These are phyloP conservation scores for Stegophylla sp. DNA, from an alignment of 2,888 invertebrate genomes.

Conservation along the genomic window DNA sequence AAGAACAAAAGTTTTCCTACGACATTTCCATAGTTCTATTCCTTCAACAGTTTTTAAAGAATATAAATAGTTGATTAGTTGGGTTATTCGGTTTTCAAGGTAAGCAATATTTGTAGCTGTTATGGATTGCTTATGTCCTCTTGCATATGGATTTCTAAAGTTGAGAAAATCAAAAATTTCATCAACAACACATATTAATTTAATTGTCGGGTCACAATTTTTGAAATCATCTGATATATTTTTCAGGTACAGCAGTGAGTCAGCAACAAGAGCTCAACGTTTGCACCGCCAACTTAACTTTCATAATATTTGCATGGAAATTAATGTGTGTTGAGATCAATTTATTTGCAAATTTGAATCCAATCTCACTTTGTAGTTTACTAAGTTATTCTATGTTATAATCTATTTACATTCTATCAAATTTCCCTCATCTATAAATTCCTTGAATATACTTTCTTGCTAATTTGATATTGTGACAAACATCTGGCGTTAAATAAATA, in stretches of 20 bases:
- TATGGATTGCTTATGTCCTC: too few relatives aligned
- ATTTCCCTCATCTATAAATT: not conserved
- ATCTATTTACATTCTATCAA: conserved; percentile 8
- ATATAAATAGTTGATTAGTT: too few relatives aligned
- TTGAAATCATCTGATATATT: not conserved
- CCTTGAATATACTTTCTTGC: conserved; percentile 7
- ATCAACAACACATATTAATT: too few relatives aligned
- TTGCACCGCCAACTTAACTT: conserved; percentile 2
- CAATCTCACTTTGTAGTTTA: not conserved
- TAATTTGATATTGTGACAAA: conserved; percentile 4
- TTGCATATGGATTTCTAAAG: too few relatives aligned
- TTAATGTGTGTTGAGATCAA: not conserved
- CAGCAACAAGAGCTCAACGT: not conserved
- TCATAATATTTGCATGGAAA: conserved; percentile 7
- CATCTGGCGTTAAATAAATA: conserved; percentile 16
- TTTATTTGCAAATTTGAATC: conserved; percentile 10
- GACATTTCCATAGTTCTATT: not conserved
- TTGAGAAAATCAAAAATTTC: too few relatives aligned
- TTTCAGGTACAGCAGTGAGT: not conserved
- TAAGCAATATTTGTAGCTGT: not conserved
- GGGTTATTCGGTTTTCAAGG: not conserved
- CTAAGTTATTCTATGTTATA: too few relatives aligned
- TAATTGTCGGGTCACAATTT: not conserved
- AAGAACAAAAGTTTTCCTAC: not conserved
- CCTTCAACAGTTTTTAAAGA: not conserved